Evolutionary conservation across 2,113 vertebrate genomes (phyloP), one percentile per base, ranked within the genome.

Genomic region (Melanerpes aurifrons): DNA sequence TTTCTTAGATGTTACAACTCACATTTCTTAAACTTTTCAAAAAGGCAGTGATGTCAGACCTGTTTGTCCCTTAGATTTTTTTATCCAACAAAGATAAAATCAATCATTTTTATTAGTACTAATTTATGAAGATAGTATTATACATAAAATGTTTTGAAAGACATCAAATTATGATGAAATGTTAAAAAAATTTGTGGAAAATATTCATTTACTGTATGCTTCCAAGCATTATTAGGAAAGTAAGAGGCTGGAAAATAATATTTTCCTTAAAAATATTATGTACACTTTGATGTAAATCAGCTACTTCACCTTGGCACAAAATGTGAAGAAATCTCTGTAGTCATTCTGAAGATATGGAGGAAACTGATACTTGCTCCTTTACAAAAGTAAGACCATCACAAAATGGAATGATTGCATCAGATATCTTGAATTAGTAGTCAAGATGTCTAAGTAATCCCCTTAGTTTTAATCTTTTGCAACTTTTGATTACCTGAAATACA

Each of bases 101-200:
- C 0, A 16, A 7, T 35, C 0, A 8, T 35, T 70, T 71, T 13
- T 31, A 45, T 56, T 56, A 2, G 9, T 24, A 40, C 6, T 45
- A 5, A 28, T 58, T 75, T 81, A 32, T 78, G 13, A 21, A 58
- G 69, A 64, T 7, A 89, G 1, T 74, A 54, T 35, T 77, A 48
- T 11, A 18, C 1, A 18, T 24, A 22, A 57, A 15, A 43, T 43
- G 15, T 40, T 85, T 62, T 19, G 1, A 80, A 80, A 83, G 2
- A 76, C 12, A 50, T 3, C 35, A 81, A 84, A 87, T 48, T 14
- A 58, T 48, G 4, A 69, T 19, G 2, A 5, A 26, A 25, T 62
- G 1, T 69, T 78, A 13, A 64, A 85, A 77, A 94, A 43, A 0
- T 37, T 35, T 45, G 6, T 10, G 16, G 19, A 87, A 82, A 76